Evolutionary conservation across 2,797 vertebrate species (phyloP).

Genomic region (Enteromius anoplus): DNA sequence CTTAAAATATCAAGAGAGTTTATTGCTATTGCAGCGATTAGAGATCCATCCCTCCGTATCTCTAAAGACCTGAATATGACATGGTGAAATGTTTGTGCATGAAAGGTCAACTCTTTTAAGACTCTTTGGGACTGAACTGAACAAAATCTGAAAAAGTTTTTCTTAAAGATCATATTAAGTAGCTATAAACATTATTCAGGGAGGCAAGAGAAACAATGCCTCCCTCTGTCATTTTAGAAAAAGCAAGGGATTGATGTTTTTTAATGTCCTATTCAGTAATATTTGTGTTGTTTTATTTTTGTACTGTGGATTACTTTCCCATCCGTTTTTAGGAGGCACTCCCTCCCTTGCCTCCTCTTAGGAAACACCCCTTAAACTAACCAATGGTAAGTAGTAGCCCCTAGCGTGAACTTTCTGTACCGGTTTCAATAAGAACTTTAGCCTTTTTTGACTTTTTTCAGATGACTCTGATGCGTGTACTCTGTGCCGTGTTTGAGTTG

Average conservation of each 20-base stretch:
- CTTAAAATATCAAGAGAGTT: too few species aligned
- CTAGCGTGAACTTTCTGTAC: background rate
- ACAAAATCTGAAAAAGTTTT: background rate
- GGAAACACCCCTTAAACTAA: background rate
- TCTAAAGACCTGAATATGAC: background rate
- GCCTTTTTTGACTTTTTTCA: background rate
- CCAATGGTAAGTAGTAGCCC: background rate
- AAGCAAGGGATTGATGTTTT: background rate
- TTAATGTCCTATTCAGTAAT: background rate
- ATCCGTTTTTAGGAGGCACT: background rate
- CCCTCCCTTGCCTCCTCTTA: background rate
- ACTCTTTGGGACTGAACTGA: too few species aligned
- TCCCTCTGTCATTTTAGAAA: background rate
- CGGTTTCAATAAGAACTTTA: background rate
- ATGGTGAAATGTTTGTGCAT: too few species aligned
- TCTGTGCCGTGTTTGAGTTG: conserved; percentile 48
- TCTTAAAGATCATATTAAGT: background rate
- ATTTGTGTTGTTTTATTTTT: conserved; percentile 2
- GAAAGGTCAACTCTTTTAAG: too few species aligned
- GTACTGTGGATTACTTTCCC: background rate
- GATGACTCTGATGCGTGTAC: conserved; percentile 5
- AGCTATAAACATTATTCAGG: background rate
- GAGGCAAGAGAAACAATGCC: background rate
- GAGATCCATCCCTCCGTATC: background rate
- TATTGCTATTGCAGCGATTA: background rate